These are phyloP conservation scores for Lota lota DNA, from an alignment of 2,113 vertebrate species.

Conservation along the genomic window DNA sequence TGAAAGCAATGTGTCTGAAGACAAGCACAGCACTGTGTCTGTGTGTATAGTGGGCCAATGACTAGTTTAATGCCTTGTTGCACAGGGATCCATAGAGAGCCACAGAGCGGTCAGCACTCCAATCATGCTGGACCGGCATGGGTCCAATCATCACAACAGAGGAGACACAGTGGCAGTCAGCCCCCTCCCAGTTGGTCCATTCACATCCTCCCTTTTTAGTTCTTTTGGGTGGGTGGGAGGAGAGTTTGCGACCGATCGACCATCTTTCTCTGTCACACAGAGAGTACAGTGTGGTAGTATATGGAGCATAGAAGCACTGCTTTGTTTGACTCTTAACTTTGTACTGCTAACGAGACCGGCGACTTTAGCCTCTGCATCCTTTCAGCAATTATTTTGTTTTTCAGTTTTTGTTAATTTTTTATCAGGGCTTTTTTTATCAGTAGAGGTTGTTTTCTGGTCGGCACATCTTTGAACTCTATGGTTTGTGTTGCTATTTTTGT, in stretches of 20 bases:
- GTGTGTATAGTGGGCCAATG: constrained; percentile 20
- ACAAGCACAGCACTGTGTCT: constrained; percentile 2
- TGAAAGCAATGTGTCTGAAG: constrained; percentile 2
- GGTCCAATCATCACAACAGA: constrained; percentile 37
- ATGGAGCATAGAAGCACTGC: no score
- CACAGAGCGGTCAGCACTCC: constrained; percentile 25
- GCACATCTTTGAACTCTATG: no score
- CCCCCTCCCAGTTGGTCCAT: constrained; percentile 27
- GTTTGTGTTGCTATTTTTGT: no score
- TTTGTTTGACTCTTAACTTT: no score
- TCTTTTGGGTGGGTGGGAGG: no score
- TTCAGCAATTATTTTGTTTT: no score
- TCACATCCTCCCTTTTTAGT: constrained; percentile 10
- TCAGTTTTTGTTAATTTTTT: not conserved
- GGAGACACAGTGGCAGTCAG: constrained; percentile 1
- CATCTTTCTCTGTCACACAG: constrained; percentile 17
- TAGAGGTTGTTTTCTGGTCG: no score
- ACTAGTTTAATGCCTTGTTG: constrained; percentile 24
- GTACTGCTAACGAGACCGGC: no score
- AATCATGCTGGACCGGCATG: constrained; percentile 40
- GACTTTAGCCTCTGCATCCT: no score
- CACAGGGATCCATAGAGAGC: constrained; percentile 28
- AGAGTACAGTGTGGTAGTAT: constrained; percentile 10
- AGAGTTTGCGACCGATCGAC: constrained; percentile 12
- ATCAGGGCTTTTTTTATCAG: no score